Base-by-base conservation (phyloP, 2,113 vertebrate genomes). In the Polypterus senegalus region DNA sequence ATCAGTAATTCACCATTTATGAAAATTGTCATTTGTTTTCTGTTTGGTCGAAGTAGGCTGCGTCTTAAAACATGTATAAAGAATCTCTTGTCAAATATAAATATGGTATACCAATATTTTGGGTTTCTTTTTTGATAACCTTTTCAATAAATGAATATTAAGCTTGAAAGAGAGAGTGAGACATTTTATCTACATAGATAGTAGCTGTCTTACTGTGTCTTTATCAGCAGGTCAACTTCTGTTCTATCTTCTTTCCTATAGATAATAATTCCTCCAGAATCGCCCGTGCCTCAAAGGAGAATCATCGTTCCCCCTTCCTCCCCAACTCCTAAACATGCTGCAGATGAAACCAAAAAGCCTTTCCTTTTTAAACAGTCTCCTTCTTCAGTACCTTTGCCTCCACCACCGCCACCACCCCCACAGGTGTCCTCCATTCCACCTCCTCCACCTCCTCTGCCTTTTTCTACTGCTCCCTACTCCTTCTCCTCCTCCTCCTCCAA, bases 241-340 rank as follows among this genome's bases (percentile, higher is more conserved):
- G 46, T 71, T 61, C 69, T 70, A 47, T 56, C 47, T 72, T 72
- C 59, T 80, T 75, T 76, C 79, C 71, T 79, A 78, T 78, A 98
- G 96, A 89, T 97, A 61, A 73, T 92, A 75, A 88, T 92, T 62
- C 83, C 88, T 80, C 89, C 90, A 5, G 87, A 89, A 69, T 96
- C 92, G 52, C 92, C 87, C 0, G 69, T 86, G 54, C 86, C 88
- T 47, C 73, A 84, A 61, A 89, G 91, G 81, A 93, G 87, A 73
- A 87, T 77, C 4, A 46, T 91, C 65, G 80, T 86, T 67, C 80
- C 85, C 70, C 77, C 79, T 62, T 79, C 80, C 54, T 87, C 89
- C 67, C 80, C 86, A 69, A 75, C 68, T 1, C 62, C 70, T 7
- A 77, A 72, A 57, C 54, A 61, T 67, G 70, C 60, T 57, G 73